phyloP scores from a whole-genome alignment of 1,140 invertebrate species.

The Drosophila parabipectinata region DNA sequence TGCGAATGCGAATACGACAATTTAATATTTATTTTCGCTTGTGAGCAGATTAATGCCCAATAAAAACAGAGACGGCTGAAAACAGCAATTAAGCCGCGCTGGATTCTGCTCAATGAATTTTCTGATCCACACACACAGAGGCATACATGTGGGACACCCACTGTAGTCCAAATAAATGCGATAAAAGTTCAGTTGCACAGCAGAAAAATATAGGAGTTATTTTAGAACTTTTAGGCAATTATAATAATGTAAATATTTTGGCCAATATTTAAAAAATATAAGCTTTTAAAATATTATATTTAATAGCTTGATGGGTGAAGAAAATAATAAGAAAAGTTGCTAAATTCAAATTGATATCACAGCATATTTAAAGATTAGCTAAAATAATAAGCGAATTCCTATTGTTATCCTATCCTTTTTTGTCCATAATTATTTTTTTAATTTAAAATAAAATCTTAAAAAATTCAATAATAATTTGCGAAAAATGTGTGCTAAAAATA shows the following conservation, averaged over 20 bases:
- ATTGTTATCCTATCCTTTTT: background rate
- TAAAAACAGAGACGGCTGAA: slow-evolving; percentile 37
- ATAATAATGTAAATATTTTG: too few relatives aligned
- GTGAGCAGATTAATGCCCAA: slow-evolving; percentile 46
- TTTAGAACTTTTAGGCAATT: too few relatives aligned
- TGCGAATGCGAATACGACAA: slow-evolving; percentile 35
- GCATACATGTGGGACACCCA: slow-evolving; percentile 8
- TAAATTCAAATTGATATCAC: too few relatives aligned
- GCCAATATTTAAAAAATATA: too few relatives aligned
- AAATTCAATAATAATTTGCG: background rate
- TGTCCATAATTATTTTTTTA: background rate
- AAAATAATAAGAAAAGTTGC: too few relatives aligned
- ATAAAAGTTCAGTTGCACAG: slow-evolving; percentile 41
- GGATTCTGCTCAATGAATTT: slow-evolving; percentile 69
- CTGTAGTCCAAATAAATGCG: slow-evolving; percentile 1
- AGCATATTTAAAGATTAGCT: too few relatives aligned
- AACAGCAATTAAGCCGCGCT: slow-evolving; percentile 59
- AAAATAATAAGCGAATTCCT: too few relatives aligned
- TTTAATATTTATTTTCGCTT: slow-evolving; percentile 56
- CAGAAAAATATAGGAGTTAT: slow-evolving; percentile 20
- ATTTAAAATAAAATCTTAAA: background rate
- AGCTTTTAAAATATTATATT: too few relatives aligned
- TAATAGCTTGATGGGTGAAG: too few relatives aligned
- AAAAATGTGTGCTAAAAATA: background rate
- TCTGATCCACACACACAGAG: slow-evolving; percentile 24